Evolutionary conservation across 2,113 vertebrate species (phyloP).

Genomic region (Strix aluco): DNA sequence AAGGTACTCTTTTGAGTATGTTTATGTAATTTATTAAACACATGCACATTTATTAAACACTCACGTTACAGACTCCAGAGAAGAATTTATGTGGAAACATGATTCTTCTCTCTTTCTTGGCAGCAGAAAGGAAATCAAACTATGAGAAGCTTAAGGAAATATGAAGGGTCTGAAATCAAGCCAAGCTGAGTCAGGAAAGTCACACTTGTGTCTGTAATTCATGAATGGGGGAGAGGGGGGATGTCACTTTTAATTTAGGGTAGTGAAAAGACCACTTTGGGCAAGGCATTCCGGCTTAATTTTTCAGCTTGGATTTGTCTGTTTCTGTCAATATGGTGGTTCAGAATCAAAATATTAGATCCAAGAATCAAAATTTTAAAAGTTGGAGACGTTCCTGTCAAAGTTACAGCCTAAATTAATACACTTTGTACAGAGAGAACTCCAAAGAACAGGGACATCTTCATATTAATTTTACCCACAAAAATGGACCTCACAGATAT

Average conservation of each 20-base stretch:
- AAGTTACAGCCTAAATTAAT: not conserved
- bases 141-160: not conserved
- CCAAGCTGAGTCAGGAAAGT: not conserved
- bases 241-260: not conserved
- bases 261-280: not conserved
- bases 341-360: not conserved
- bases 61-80: not conserved
- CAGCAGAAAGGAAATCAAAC: not conserved
- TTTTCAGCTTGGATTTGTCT: not conserved
- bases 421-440: not conserved
- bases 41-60: not conserved
- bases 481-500: not conserved
- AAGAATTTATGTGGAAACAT: not conserved
- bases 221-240: rapidly evolving
- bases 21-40: not conserved
- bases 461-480: not conserved
- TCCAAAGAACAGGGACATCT: not conserved
- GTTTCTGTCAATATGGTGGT: not conserved
- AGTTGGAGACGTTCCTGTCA: not conserved
- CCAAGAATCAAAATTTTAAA: not conserved
- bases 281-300: not conserved
- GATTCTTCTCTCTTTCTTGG: not conserved
- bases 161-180: not conserved
- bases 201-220: not conserved
- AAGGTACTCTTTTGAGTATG: not conserved